Base-by-base conservation (phyloP, 2,113 vertebrate genomes). In the Xyliphius kryptos region DNA sequence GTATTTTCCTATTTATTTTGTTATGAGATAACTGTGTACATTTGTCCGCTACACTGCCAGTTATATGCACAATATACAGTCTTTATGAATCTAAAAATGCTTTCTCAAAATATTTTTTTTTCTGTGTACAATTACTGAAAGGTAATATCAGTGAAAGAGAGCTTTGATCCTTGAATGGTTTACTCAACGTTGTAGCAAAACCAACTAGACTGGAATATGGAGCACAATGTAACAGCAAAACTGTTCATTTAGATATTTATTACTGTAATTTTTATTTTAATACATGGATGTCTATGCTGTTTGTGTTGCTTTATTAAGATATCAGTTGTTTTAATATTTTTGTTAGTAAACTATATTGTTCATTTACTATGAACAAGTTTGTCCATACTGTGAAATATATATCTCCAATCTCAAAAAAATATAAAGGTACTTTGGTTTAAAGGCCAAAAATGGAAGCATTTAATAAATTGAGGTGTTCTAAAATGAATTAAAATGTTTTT, bases 1-100 rank as follows among this genome's bases (percentile, higher is more conserved):
- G 22, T 57, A 56, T 70, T 67, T 32, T 21, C 15, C 21, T 77
- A 75, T 77, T 77, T 77, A 75, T 77, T 77, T 50, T 66, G 32
- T 69, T 26, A 52, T 64, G 52, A 63, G 56, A 62, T 63, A 12
- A 17, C 50, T 67, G 22, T 58, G 26, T 65, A 26, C 46, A 52
- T 63, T 58, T 47, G 66, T 32, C 22, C 15, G 68, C 49, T 62
- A 58, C 54, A 64, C 41, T 74, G 63, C 14, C 10, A 54, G 47
- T 46, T 12, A 10, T 11, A 41, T 41, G 40, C 40, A 10, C 40
- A 41, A 41, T 41, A 11, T 41, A 10, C 40, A 41, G 40, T 11
- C 13, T 41, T 41, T 41, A 41, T 12, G 9, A 5, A 41, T 41
- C 40, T 41, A 41, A 12, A 41, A 9, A 41, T 3, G 10, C 1